Conservation (phyloP, 2,888 invertebrate species). For the Idaea dimidiata region DNA sequence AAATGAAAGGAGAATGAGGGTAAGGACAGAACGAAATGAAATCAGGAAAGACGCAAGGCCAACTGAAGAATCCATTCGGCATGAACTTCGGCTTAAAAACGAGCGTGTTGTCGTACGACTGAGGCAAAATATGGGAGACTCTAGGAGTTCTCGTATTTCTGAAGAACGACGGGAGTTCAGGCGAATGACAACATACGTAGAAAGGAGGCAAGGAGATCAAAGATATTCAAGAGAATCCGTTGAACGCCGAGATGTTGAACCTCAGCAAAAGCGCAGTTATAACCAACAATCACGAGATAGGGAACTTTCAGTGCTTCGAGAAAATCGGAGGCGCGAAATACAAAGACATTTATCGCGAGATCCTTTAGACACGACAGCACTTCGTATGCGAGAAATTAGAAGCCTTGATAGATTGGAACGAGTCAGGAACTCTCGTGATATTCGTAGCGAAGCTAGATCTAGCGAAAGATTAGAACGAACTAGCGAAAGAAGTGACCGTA, state of each 20-base stretch:
- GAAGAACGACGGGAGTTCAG: background rate
- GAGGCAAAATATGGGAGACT: background rate
- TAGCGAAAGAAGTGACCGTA: background rate
- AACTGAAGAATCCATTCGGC: background rate
- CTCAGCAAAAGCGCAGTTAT: background rate
- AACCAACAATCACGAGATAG: background rate
- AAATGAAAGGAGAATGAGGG: background rate
- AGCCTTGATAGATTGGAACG: background rate
- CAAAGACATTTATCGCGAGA: background rate
- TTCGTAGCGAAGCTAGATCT: background rate
- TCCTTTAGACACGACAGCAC: background rate
- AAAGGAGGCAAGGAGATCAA: background rate
- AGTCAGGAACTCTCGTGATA: background rate
- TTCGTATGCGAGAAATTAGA: conserved; percentile 2
- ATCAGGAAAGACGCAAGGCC: conserved; percentile 3
- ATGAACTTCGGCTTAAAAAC: background rate
- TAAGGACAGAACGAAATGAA: background rate
- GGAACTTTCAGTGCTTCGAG: background rate
- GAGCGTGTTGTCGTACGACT: background rate
- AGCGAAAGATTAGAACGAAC: background rate
- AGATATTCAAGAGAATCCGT: background rate
- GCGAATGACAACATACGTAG: background rate
- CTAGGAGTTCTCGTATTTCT: background rate
- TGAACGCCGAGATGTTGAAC: background rate
- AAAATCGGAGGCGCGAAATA: background rate